Evolutionary conservation across 2,113 vertebrate genomes (phyloP).

Genomic region (Pseudorhombus dupliciocellatus): DNA sequence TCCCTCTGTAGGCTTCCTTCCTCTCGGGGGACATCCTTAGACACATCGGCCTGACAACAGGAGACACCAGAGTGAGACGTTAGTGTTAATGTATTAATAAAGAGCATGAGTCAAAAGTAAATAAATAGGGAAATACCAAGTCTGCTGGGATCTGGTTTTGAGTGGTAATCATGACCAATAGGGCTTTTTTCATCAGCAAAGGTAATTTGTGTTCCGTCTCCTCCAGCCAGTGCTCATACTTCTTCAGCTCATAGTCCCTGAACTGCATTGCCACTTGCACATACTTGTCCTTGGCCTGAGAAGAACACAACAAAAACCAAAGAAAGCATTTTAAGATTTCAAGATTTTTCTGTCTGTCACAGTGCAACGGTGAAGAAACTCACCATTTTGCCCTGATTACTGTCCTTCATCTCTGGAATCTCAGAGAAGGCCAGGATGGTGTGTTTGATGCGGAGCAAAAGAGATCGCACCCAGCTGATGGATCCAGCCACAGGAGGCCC

Average conservation of each 20-base stretch:
- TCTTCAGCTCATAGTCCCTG: constrained; percentile 83
- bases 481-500: constrained; percentile 90
- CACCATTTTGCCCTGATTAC: constrained; percentile 81
- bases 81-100: background rate
- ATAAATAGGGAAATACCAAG: constrained; percentile 52
- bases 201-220: constrained; percentile 77
- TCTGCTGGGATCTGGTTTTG: constrained; percentile 36
- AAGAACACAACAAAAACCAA: constrained; percentile 24
- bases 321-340: background rate
- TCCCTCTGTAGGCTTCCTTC: constrained; percentile 45
- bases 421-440: constrained; percentile 86
- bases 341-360: background rate
- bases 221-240: constrained; percentile 81
- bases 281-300: constrained; percentile 86
- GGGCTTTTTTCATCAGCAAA: constrained; percentile 80
- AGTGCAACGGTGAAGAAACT: constrained; percentile 4
- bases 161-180: constrained; percentile 73
- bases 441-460: constrained; percentile 84
- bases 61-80: background rate
- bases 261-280: constrained; percentile 80
- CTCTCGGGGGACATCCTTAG: constrained; percentile 5
- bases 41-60: constrained; percentile 27
- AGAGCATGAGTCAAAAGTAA: background rate
- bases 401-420: constrained; percentile 81
- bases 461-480: constrained; percentile 87